Base-by-base conservation (phyloP, 2,888 invertebrate genomes). In the Dromius quadrimaculatus region DNA sequence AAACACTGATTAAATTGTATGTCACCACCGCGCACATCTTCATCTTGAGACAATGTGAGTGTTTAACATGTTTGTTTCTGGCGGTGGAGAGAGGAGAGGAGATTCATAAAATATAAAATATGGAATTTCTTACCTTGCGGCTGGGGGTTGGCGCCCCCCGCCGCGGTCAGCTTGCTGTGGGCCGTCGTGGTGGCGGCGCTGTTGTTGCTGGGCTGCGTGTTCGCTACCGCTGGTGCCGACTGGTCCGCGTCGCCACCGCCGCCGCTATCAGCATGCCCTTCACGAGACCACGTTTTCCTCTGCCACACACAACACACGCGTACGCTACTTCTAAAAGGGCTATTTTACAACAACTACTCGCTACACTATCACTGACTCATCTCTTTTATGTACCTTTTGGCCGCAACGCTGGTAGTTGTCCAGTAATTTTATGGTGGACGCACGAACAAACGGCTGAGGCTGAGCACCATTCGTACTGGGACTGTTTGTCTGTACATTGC, bases 161-260 rank as follows among this genome's bases (percentile, higher is more conserved):
- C 93, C 85, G 90, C 89, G 85, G 90, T 88, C 85, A 90, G 90
- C 85, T 91, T 91, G 86, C 90, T 89, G 86, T 91, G 91, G 81
- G 91, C 90, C 88, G 92, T 90, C 89, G 92, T 91, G 85, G 89
- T 87, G 81, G 84, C 77, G 75, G 79, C 82, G 79, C 19, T 82
- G 79, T 15, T 32, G 9, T 13, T 43, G 8, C 19, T 20, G 54
- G 34, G 80, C 80, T 81, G 82, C 78, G 54, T 78, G 77, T 77
- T 59, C 78, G 79, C 72, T 80, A 78, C 76, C 9, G 20, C 11
- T 50, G 20, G 76, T 76, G 76, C 77, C 76, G 83, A 72, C 79
- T 77, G 65, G 77, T 79, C 72, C 70, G 71, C 77, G 76, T 80
- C 80, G 73, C 79, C 76, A 72, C 82, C 80, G 84, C 86, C 83